Conservation (phyloP, 2,797 vertebrate species). For the Trachops cirrhosus region DNA sequence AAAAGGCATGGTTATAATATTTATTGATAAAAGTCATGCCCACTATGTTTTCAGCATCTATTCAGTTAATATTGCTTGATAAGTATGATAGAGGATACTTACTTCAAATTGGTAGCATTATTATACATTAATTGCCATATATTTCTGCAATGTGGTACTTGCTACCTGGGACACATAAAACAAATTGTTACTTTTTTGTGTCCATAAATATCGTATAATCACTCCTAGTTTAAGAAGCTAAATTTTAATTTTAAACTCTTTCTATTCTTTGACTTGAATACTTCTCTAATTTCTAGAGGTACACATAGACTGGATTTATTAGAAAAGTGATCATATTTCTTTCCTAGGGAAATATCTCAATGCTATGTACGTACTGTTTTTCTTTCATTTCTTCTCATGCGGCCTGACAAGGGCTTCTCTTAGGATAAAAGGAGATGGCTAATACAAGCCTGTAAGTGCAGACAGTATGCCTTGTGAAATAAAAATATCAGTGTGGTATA, state of each 20-base stretch:
- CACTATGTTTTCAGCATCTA: neutral
- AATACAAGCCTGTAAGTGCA: conserved; percentile 48
- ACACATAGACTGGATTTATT: neutral
- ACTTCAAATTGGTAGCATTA: neutral
- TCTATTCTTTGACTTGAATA: neutral
- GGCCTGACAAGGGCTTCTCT: neutral
- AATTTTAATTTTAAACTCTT: neutral
- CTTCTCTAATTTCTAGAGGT: neutral
- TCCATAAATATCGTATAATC: neutral
- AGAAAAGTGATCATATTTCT: neutral
- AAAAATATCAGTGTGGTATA: neutral
- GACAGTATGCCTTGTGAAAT: conserved; percentile 29
- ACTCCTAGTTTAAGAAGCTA: neutral
- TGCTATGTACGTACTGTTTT: neutral
- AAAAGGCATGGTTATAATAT: neutral
- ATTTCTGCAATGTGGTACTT: neutral
- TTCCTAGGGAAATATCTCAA: neutral
- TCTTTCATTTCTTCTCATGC: neutral
- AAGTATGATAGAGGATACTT: neutral
- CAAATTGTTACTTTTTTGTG: neutral
- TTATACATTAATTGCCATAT: neutral
- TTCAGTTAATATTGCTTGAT: neutral
- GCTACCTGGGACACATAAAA: neutral
- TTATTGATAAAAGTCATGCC: neutral
- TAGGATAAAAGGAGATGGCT: neutral